phyloP scores from a whole-genome alignment of 2,797 vertebrate species.

The Pygocentrus nattereri region DNA sequence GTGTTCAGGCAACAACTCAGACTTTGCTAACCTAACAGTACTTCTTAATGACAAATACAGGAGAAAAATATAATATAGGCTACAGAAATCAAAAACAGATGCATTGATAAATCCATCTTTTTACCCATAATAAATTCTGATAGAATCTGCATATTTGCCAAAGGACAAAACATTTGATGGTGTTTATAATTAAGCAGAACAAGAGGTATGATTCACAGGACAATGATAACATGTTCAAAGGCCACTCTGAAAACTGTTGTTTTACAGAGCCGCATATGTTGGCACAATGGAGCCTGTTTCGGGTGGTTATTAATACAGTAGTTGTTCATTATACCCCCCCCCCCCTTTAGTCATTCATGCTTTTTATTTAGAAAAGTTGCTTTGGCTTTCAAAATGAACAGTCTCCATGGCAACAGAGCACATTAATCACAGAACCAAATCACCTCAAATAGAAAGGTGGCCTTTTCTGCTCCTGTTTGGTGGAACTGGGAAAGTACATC shows the following conservation, averaged over 20 bases:
- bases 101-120: too few relatives aligned
- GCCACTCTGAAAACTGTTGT: conserved; percentile 17
- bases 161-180: conserved; percentile 7
- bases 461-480: conserved; percentile 24
- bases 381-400: conserved; percentile 30
- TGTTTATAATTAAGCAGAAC: conserved; percentile 8
- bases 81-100: too few relatives aligned
- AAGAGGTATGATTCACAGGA: conserved; percentile 29
- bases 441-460: conserved; percentile 36
- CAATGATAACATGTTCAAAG: conserved; percentile 14
- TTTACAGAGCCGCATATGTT: background rate
- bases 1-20: too few relatives aligned
- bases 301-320: conserved; percentile 18
- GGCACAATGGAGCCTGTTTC: conserved; percentile 6
- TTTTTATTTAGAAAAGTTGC: conserved; percentile 42
- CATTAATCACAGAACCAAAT: conserved; percentile 47
- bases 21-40: too few relatives aligned
- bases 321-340: background rate
- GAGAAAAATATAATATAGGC: too few relatives aligned
- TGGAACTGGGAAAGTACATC: conserved; percentile 19
- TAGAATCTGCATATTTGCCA: background rate
- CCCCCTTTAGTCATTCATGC: conserved; percentile 23
- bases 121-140: too few relatives aligned
- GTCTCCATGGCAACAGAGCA: conserved; percentile 43
- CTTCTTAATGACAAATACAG: too few relatives aligned